Conservation (phyloP, 1,140 invertebrate genomes). For the Cherax destructor region DNA sequence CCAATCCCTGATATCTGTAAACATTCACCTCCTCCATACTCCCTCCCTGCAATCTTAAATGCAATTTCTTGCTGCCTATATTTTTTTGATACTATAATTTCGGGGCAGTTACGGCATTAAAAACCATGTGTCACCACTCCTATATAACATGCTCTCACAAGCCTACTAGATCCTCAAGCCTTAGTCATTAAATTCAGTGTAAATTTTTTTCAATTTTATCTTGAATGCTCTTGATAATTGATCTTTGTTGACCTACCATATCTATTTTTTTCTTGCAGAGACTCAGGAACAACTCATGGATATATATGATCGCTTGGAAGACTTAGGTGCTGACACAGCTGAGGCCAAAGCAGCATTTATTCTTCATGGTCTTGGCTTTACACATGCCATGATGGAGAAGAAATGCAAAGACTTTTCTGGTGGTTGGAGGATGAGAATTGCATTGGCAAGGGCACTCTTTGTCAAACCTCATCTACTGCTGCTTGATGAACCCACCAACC, state of each 20-base stretch:
- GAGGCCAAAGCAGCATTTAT: constrained; percentile 95
- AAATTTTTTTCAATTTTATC: too few relatives aligned
- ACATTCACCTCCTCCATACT: too few relatives aligned
- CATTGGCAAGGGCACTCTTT: constrained; percentile 86
- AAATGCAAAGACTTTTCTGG: constrained; percentile 96
- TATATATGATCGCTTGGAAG: constrained; percentile 97
- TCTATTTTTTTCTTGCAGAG: constrained; percentile 78
- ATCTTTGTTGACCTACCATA: not conserved
- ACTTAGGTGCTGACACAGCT: constrained; percentile 96
- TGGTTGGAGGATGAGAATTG: constrained; percentile 99
- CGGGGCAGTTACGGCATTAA: too few relatives aligned
- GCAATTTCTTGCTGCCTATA: too few relatives aligned
- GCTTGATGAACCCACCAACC: constrained; percentile 82
- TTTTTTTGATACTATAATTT: too few relatives aligned
- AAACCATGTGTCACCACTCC: too few relatives aligned
- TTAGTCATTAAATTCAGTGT: too few relatives aligned
- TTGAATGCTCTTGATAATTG: too few relatives aligned
- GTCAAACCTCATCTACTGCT: constrained; percentile 78
- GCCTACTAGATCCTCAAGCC: too few relatives aligned
- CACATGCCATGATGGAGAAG: constrained; percentile 93
- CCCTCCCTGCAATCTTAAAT: too few relatives aligned
- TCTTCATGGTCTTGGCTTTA: constrained; percentile 97
- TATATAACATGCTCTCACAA: too few relatives aligned
- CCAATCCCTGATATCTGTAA: too few relatives aligned
- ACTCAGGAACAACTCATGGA: constrained; percentile 97